These are phyloP conservation scores for Acrocera orbiculus DNA, from an alignment of 2,888 invertebrate genomes.

Conservation along the genomic window DNA sequence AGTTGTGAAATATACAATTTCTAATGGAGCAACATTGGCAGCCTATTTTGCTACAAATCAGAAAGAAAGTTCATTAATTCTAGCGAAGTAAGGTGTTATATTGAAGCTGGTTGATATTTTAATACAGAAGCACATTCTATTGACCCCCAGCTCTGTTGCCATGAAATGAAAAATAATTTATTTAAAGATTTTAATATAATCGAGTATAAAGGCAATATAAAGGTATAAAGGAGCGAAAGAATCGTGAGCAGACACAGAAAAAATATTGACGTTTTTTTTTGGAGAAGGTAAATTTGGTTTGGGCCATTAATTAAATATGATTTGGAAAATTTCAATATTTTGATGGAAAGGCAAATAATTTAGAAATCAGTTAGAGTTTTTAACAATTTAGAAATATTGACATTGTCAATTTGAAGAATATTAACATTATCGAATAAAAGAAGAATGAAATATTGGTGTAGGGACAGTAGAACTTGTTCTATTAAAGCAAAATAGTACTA, in stretches of 20 bases:
- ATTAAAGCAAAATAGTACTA: not conserved
- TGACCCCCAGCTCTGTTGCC: constrained; percentile 81
- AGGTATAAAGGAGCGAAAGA: constrained; percentile 17
- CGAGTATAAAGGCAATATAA: constrained; percentile 24
- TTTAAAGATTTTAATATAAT: constrained; percentile 29
- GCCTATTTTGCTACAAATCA: no score
- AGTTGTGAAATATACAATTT: no score
- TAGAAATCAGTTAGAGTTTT: no score
- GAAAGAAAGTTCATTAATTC: constrained; percentile 61
- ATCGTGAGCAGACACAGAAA: no score
- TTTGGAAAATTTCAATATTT: no score
- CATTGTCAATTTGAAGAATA: no score
- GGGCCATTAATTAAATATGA: no score
- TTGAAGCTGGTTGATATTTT: constrained; percentile 87
- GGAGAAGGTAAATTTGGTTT: no score
- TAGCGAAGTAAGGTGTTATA: constrained; percentile 67
- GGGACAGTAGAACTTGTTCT: constrained; percentile 8
- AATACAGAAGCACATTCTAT: constrained; percentile 97
- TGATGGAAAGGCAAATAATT: no score
- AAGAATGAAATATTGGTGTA: constrained; percentile 2
- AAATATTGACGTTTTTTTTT: no score
- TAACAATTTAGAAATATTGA: no score
- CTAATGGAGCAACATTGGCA: no score
- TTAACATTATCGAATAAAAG: not conserved
- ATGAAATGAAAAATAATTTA: constrained; percentile 32